A percentile compares a stretch with the other conserved stretches of the same genome.
phyloP scores from a whole-genome alignment of 2,797 vertebrate genomes.

The Notoglanidium macrostoma region DNA sequence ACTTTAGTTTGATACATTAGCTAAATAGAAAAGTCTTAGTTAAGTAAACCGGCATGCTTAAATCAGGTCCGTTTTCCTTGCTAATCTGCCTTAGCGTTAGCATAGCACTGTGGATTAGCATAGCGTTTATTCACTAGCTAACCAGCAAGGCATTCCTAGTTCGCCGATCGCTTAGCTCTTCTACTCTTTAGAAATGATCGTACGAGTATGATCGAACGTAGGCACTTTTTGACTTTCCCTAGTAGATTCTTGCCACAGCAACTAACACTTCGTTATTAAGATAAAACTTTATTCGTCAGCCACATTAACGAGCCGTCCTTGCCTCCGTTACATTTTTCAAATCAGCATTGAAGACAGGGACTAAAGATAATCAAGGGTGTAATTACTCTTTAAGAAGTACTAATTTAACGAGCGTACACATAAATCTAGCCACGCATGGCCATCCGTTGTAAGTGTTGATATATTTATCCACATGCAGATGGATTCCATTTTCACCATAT shows the following conservation, averaged over 20 bases:
- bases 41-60: not conserved
- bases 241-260: not conserved
- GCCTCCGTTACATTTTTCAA: not conserved
- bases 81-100: not conserved
- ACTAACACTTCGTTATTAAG: not conserved
- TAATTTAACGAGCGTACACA: not conserved
- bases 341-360: not conserved
- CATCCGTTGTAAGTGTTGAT: not conserved
- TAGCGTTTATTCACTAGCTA: not conserved
- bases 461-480: constrained; percentile 36
- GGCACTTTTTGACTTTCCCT: not conserved
- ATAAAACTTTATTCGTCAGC: not conserved
- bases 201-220: not conserved
- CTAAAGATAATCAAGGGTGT: constrained; percentile 3
- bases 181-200: too few species aligned
- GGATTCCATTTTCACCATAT: constrained; percentile 45
- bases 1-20: not conserved
- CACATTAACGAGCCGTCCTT: not conserved
- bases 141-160: too few species aligned
- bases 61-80: not conserved
- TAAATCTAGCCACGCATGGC: not conserved
- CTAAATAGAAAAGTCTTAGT: not conserved
- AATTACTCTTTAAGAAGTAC: constrained; percentile 23
- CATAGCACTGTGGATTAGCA: too few species aligned
- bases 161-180: not conserved